Conservation (phyloP, 1,140 invertebrate genomes). For the Cydia pomonella region DNA sequence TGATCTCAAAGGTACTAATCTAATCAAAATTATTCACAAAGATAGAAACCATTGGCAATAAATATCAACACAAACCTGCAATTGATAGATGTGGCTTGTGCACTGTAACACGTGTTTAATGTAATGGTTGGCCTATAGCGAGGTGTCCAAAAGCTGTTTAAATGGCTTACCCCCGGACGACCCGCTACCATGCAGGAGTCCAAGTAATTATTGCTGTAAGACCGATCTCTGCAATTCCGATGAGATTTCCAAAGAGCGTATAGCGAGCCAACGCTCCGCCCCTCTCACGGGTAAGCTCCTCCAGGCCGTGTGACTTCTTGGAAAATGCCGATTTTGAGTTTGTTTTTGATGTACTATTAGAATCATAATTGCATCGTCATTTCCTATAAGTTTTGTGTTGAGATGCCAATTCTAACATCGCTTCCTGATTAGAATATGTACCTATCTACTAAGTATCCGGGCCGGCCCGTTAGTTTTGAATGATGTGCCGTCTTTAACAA, state of each 20-base stretch:
- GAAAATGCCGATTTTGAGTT: conserved; percentile 71
- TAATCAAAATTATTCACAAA: conserved; percentile 59
- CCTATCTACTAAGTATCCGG: conserved; percentile 52
- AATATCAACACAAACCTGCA: conserved; percentile 40
- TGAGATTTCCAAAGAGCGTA: conserved; percentile 60
- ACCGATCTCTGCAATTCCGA: conserved; percentile 73
- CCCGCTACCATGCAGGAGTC: conserved; percentile 64
- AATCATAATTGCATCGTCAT: conserved; percentile 71
- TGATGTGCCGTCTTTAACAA: conserved; percentile 75
- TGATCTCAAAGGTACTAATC: conserved; percentile 33
- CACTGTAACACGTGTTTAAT: conserved; percentile 62
- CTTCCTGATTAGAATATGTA: conserved; percentile 74
- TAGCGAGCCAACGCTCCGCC: conserved; percentile 56
- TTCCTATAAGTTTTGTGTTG: conserved; percentile 76
- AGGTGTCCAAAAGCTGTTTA: conserved; percentile 71
- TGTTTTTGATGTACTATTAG: conserved; percentile 75
- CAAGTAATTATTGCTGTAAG: conserved; percentile 70
- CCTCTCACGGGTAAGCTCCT: conserved; percentile 68
- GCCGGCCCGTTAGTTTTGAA: conserved; percentile 63
- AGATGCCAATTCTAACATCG: conserved; percentile 76
- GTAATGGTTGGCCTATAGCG: conserved; percentile 68
- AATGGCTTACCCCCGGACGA: conserved; percentile 66
- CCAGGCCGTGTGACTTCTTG: conserved; percentile 65
- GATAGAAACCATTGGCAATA: conserved; percentile 41
- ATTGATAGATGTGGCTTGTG: conserved; percentile 39